A percentile compares a stretch with the other conserved stretches of the same genome.
These are phyloP conservation scores for Vombatus ursinus DNA, from an alignment of 2,113 vertebrate species.

Conservation along the genomic window DNA sequence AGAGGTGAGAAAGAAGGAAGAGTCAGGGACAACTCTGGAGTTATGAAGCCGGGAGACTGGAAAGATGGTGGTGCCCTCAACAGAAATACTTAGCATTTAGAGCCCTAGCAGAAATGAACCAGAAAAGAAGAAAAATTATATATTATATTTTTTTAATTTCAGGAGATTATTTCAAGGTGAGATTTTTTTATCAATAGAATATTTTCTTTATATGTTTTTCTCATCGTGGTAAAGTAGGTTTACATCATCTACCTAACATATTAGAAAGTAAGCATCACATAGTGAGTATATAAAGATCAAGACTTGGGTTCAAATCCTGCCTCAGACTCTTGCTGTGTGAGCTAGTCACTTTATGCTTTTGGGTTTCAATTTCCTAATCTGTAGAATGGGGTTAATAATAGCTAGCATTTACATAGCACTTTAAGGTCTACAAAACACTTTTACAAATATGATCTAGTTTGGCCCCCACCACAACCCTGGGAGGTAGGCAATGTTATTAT, in stretches of 20 bases:
- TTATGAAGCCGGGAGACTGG: no score
- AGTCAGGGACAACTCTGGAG: no score
- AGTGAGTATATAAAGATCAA: background rate
- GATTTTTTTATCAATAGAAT: background rate
- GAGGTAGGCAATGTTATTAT: background rate
- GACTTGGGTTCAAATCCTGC: background rate
- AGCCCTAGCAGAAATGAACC: conserved; percentile 63
- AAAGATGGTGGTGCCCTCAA: no score
- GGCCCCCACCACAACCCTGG: background rate
- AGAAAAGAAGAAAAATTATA: conserved; percentile 48
- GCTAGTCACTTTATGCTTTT: background rate
- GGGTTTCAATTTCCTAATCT: background rate
- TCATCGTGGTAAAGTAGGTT: conserved; percentile 16
- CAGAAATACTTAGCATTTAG: conserved; percentile 59
- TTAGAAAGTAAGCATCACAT: no score
- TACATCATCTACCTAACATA: background rate
- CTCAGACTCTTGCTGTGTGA: background rate
- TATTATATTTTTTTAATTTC: conserved; percentile 62
- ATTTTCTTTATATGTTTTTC: conserved; percentile 2
- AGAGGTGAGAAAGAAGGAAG: no score
- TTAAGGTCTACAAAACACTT: background rate
- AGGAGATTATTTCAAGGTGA: conserved; percentile 36
- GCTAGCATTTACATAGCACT: background rate
- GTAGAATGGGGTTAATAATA: background rate
- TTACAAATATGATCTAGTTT: background rate